phyloP scores from a whole-genome alignment of 2,888 invertebrate species.

The Chrysodeixis includens region DNA sequence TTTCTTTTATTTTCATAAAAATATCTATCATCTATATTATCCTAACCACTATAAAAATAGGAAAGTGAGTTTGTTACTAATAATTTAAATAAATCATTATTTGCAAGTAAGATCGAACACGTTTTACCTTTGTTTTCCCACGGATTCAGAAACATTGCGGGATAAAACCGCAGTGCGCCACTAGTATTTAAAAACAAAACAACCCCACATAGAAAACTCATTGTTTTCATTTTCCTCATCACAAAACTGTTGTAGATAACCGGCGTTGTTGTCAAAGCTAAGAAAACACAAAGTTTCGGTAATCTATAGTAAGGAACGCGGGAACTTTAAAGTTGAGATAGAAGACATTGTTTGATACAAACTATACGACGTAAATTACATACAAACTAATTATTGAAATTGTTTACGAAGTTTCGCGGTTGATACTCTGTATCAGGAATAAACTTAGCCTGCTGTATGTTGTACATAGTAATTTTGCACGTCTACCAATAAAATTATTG shows the following conservation, averaged over 20 bases:
- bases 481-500: background rate
- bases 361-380: slow-evolving; percentile 25
- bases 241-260: background rate
- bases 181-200: too few species aligned
- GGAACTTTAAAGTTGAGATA: slow-evolving; percentile 19
- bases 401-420: slow-evolving; percentile 15
- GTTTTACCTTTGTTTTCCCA: too few species aligned
- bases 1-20: too few species aligned
- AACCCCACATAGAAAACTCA: too few species aligned
- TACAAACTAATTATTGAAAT: slow-evolving; percentile 26
- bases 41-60: too few species aligned
- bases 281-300: slow-evolving; percentile 11
- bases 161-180: too few species aligned
- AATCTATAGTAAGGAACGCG: slow-evolving; percentile 7
- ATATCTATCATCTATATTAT: too few species aligned
- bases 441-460: background rate
- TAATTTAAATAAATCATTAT: too few species aligned
- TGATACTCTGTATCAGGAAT: slow-evolving; percentile 6
- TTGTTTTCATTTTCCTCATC: background rate
- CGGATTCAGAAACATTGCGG: background rate
- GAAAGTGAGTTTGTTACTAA: too few species aligned
- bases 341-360: slow-evolving; percentile 21
- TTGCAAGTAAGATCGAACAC: too few species aligned
- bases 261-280: slow-evolving; percentile 10
- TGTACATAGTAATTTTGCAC: background rate